Evolutionary conservation across 2,888 invertebrate genomes (phyloP).

Genomic region (Xiphydria camelus): DNA sequence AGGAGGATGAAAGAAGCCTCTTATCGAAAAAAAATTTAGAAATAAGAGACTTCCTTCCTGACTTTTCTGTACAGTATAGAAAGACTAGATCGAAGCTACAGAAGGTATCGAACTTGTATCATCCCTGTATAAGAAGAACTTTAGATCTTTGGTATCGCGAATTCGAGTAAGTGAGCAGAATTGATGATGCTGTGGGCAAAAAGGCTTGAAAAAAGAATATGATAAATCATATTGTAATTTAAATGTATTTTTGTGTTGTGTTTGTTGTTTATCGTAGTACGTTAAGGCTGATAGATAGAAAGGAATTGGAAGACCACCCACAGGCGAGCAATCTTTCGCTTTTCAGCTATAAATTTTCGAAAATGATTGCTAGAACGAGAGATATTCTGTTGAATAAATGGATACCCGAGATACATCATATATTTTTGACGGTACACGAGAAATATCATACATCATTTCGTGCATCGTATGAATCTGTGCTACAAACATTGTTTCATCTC

Average conservation of each 20-base stretch:
- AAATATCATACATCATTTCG: neutral
- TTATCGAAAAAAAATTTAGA: constrained; percentile 28
- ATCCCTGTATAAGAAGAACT: constrained; percentile 80
- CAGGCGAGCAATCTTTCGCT: constrained; percentile 71
- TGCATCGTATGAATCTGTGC: constrained; percentile 1
- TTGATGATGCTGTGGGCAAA: no score
- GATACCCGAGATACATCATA: constrained; percentile 66
- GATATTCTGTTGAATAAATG: constrained; percentile 68
- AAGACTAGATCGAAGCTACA: constrained; percentile 59
- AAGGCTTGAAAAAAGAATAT: no score
- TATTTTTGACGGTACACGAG: constrained; percentile 64
- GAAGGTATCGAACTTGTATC: constrained; percentile 73
- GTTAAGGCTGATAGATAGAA: constrained; percentile 65
- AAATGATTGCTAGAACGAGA: constrained; percentile 71
- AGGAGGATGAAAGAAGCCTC: constrained; percentile 20
- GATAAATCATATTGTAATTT: neutral
- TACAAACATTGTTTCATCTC: constrained; percentile 1
- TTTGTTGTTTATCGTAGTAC: constrained; percentile 57
- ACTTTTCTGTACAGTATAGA: constrained; percentile 27
- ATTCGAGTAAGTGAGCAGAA: constrained; percentile 64
- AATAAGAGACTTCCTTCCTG: constrained; percentile 27
- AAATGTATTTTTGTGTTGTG: neutral
- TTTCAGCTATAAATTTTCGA: constrained; percentile 63
- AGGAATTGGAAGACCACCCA: constrained; percentile 62
- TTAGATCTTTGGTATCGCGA: constrained; percentile 80